phyloP scores from a whole-genome alignment of 1,140 invertebrate species.

The Bombus terrestris region DNA sequence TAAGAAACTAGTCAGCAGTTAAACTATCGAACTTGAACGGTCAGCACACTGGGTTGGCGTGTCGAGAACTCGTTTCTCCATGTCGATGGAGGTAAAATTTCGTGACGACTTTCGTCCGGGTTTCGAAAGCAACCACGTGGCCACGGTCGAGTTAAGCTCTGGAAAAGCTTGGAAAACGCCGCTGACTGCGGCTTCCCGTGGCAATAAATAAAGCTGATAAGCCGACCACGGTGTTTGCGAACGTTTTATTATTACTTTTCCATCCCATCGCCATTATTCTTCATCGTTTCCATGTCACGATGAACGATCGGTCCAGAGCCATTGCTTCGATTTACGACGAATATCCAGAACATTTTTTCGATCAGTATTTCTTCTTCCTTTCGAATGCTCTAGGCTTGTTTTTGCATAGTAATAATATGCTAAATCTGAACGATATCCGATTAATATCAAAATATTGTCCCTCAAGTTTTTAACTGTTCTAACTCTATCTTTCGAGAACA shows the following conservation, averaged over 20 bases:
- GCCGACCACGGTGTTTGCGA: constrained; percentile 71
- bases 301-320: constrained; percentile 55
- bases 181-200: constrained; percentile 64
- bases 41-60: background rate
- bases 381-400: too few species aligned
- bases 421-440: background rate
- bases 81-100: constrained; percentile 48
- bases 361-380: background rate
- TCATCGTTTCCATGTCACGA: constrained; percentile 59
- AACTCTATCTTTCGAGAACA: background rate
- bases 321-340: constrained; percentile 43
- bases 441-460: background rate
- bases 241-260: constrained; percentile 75
- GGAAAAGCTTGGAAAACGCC: constrained; percentile 64
- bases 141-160: constrained; percentile 53
- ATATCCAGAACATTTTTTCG: background rate
- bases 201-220: constrained; percentile 77
- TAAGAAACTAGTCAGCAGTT: background rate
- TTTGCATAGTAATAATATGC: too few species aligned
- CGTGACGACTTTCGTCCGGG: constrained; percentile 52
- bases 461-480: too few species aligned
- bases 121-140: constrained; percentile 40
- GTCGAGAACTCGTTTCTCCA: constrained; percentile 13
- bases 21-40: background rate
- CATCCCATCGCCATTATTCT: constrained; percentile 59